A percentile compares a stretch with the other conserved stretches of the same genome.
Evolutionary conservation across 2,113 vertebrate genomes (phyloP).

Genomic region (Lophochroa leadbeateri): DNA sequence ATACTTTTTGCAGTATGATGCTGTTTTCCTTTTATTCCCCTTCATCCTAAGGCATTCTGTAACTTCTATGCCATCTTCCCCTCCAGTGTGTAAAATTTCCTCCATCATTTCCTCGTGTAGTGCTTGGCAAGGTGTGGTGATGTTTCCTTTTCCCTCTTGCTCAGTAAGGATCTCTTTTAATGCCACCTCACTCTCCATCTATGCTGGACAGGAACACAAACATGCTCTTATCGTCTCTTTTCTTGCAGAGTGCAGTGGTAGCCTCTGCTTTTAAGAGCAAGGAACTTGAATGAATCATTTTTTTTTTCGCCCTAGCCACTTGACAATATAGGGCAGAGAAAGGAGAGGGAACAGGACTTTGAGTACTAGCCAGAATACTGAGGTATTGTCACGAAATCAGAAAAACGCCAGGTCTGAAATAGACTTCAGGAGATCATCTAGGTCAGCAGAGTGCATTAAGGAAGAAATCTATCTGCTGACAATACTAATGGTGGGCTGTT

Average conservation of each 20-base stretch:
- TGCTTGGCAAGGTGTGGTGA: fast-evolving
- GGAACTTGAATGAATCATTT: not conserved
- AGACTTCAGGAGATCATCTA: not conserved
- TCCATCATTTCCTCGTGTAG: fast-evolving
- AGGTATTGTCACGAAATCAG: not conserved
- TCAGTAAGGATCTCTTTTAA: not conserved
- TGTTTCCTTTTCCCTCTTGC: not conserved
- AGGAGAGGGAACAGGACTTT: not conserved
- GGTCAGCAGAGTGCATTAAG: not conserved
- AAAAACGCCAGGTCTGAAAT: not conserved
- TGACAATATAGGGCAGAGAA: not conserved
- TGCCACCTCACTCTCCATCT: not conserved
- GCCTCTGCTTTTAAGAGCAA: not conserved
- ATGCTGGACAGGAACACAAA: fast-evolving
- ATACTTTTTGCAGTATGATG: not conserved
- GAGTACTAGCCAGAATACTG: not conserved
- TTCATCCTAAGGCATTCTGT: not conserved
- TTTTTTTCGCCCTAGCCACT: not conserved
- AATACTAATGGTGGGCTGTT: not conserved
- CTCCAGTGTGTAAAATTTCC: not conserved
- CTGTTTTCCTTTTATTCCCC: not conserved
- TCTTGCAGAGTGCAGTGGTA: not conserved
- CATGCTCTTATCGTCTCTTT: not conserved
- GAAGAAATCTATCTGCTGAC: not conserved
- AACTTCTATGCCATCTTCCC: not conserved